Percentiles rank a stretch among this genome's conserved stretches.
phyloP scores from a whole-genome alignment of 1,140 invertebrate genomes.

The Penaeus vannamei region DNA sequence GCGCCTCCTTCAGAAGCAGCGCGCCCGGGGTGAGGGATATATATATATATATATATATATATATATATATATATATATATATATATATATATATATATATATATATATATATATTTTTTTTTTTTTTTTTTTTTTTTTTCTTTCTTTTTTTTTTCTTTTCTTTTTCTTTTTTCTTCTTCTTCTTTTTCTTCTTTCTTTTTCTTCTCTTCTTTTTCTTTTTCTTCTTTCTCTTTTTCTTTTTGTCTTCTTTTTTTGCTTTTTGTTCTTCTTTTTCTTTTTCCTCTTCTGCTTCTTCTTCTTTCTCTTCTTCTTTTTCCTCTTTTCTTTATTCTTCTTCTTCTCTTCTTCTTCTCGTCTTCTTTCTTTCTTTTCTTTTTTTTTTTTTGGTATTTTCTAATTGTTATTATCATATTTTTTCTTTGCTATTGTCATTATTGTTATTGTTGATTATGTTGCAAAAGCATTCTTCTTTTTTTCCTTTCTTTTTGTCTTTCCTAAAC shows the following conservation, averaged over 20 bases:
- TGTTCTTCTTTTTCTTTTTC: not conserved
- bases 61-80: too few relatives aligned
- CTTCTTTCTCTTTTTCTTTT: not conserved
- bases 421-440: not conserved
- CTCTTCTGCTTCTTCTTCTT: not conserved
- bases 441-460: not conserved
- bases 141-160: too few relatives aligned
- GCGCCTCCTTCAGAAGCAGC: conserved; percentile 84
- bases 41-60: too few relatives aligned
- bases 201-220: not conserved
- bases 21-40: conserved; percentile 89
- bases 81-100: too few relatives aligned
- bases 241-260: not conserved
- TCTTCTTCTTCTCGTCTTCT: not conserved
- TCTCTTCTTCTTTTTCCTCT: not conserved
- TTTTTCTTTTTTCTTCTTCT: too few relatives aligned
- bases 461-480: too few relatives aligned
- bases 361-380: not conserved
- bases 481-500: too few relatives aligned
- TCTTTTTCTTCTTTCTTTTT: not conserved
- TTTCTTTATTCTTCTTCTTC: not conserved
- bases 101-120: too few relatives aligned
- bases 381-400: not conserved
- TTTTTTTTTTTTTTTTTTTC: too few relatives aligned
- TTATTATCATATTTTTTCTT: not conserved